Evolutionary conservation across 1,140 invertebrate species (phyloP).

Genomic region (Drosophila leontia): DNA sequence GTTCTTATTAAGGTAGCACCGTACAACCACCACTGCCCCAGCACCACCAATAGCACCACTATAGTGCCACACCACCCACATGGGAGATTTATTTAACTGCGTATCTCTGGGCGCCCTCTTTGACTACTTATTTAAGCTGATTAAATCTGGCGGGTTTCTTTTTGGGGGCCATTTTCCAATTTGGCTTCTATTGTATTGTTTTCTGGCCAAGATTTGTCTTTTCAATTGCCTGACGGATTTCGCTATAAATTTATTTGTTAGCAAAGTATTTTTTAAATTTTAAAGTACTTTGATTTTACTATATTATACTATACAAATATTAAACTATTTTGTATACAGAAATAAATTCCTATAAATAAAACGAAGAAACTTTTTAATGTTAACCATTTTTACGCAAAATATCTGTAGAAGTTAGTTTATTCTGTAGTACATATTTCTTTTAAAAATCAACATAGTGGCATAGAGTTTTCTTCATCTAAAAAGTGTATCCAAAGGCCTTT

Average conservation of each 20-base stretch:
- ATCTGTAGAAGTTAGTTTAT: not conserved
- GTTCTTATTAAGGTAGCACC: conserved; percentile 60
- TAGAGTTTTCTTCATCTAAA: not conserved
- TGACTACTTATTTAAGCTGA: conserved; percentile 44
- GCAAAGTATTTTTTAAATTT: too few species aligned
- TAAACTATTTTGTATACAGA: not conserved
- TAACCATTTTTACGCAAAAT: not conserved
- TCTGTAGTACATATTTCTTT: not conserved
- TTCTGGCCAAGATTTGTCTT: conserved; percentile 7
- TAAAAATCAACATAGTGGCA: not conserved
- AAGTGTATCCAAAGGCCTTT: not conserved
- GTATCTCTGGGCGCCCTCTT: conserved; percentile 28
- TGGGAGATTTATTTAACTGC: conserved; percentile 42
- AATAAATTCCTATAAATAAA: not conserved
- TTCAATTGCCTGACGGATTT: not conserved
- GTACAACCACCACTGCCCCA: conserved; percentile 15
- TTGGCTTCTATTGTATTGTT: conserved; percentile 4
- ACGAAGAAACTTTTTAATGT: not conserved
- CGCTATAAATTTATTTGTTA: not conserved
- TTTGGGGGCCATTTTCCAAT: conserved; percentile 19
- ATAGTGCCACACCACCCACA: conserved; percentile 44
- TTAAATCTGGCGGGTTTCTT: conserved; percentile 35
- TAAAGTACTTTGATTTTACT: not conserved
- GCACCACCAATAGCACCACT: conserved; percentile 16
- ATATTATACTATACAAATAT: not conserved